These are phyloP conservation scores for Musca domestica DNA, from an alignment of 1,140 invertebrate species.

Conservation along the genomic window DNA sequence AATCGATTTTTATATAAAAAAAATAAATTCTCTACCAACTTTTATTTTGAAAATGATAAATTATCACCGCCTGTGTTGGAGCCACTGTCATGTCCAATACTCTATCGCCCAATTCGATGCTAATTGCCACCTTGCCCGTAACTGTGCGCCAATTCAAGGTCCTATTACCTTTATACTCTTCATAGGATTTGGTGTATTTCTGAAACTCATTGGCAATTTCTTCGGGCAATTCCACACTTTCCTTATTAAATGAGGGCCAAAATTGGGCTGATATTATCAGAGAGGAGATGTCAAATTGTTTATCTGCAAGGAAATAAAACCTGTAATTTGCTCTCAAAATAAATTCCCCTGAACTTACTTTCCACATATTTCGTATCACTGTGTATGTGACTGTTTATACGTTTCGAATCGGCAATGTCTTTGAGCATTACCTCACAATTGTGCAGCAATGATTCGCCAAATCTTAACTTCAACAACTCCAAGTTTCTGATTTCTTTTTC, in stretches of 20 bases:
- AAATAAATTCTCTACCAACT: constrained; percentile 53
- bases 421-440: constrained; percentile 99
- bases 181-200: constrained; percentile 87
- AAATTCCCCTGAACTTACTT: constrained; percentile 35
- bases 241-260: constrained; percentile 96
- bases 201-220: constrained; percentile 79
- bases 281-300: constrained; percentile 62
- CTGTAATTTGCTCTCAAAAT: neutral
- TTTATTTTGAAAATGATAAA: constrained; percentile 92
- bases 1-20: neutral
- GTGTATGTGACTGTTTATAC: constrained; percentile 86
- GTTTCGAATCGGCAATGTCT: constrained; percentile 85
- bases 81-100: constrained; percentile 82
- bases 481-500: constrained; percentile 93
- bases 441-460: constrained; percentile 94
- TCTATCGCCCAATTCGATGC: constrained; percentile 84
- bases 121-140: constrained; percentile 86
- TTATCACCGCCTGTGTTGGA: constrained; percentile 90
- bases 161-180: constrained; percentile 90
- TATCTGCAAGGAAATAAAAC: constrained; percentile 33
- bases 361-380: constrained; percentile 48
- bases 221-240: constrained; percentile 83
- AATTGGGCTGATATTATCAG: constrained; percentile 97
- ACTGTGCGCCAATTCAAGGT: constrained; percentile 93
- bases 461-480: constrained; percentile 90